Base-by-base conservation (phyloP, 1,140 invertebrate genomes). In the Lethrus apterus region DNA sequence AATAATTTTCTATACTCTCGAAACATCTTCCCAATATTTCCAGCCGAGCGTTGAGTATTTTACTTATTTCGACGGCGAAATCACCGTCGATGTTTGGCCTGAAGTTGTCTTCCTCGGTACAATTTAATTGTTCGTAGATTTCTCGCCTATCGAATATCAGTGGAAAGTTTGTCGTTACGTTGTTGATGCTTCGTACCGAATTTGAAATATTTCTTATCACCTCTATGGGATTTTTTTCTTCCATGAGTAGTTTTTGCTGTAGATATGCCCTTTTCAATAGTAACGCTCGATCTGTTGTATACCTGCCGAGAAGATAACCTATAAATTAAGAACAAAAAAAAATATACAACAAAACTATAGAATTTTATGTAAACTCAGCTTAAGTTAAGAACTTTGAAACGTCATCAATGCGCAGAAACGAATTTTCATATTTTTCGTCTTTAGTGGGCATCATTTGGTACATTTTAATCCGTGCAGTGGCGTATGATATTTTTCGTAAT, bases 261-360 rank as follows among this genome's bases (percentile, higher is more conserved):
- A 42, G 21, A 13, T 43, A 19, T 9, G 34, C 30, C 23, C 33
- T 19, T 20, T 26, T 34, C 4, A 46, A 18, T 34, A 46, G 13
- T 4, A 46, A 26, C 10, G 44, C 44, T 18, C 34, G 13, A 8
- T 46, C 45, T 2, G 45, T 46, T 1, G 35, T 34, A 18, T 46
- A 46, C n/a, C 35, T 8, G n/a, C 45, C 45, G 5, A 46, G 24
- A 9, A 46, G 21, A 13, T 30, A 46, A 11, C 45, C 45, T 46
- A 21, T n/a, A 40, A 46, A 46, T 38, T 14, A 2, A 35, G 5
- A 36, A 13, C 20, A 23, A 10, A 34, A 36, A 20, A 5, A 24
- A 36, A 7, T 21, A 44, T 4, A n/a, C n/a, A n/a, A n/a, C n/a
- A n/a, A n/a, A n/a, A n/a, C n/a, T n/a, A n/a, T n/a, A n/a, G n/a